These are phyloP conservation scores for Nymphalis c-album DNA, from an alignment of 2,888 invertebrate species.

Conservation along the genomic window DNA sequence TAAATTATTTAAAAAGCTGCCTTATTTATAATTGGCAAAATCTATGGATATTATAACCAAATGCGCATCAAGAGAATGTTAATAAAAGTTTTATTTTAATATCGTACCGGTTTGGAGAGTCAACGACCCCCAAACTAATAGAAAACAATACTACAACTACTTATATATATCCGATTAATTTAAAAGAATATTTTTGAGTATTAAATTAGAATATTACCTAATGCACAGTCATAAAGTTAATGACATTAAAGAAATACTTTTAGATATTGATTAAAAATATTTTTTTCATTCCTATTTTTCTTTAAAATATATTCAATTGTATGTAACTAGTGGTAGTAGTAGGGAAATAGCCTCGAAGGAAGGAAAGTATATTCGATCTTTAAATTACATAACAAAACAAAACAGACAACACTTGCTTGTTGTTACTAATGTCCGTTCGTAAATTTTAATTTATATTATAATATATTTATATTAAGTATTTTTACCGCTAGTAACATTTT, in stretches of 20 bases:
- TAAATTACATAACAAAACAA: background rate
- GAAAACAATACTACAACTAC: slow-evolving; percentile 4
- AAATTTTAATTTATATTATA: too few relatives aligned
- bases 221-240: too few relatives aligned
- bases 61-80: slow-evolving; percentile 4
- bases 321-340: too few relatives aligned
- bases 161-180: slow-evolving; percentile 3
- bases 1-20: background rate
- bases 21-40: background rate
- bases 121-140: slow-evolving; percentile 1
- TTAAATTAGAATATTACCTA: background rate
- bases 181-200: background rate
- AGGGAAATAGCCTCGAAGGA: too few relatives aligned
- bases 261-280: too few relatives aligned
- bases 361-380: background rate
- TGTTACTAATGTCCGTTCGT: too few relatives aligned
- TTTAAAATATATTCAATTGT: background rate
- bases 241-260: too few relatives aligned
- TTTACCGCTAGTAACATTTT: slow-evolving; percentile 6
- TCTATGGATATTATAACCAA: slow-evolving; percentile 5
- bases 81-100: slow-evolving; percentile 12
- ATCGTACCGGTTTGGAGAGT: slow-evolving; percentile 8
- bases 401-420: too few relatives aligned
- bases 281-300: background rate
- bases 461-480: background rate